phyloP scores from a whole-genome alignment of 2,888 invertebrate genomes.

The Zele albiditarsus region DNA sequence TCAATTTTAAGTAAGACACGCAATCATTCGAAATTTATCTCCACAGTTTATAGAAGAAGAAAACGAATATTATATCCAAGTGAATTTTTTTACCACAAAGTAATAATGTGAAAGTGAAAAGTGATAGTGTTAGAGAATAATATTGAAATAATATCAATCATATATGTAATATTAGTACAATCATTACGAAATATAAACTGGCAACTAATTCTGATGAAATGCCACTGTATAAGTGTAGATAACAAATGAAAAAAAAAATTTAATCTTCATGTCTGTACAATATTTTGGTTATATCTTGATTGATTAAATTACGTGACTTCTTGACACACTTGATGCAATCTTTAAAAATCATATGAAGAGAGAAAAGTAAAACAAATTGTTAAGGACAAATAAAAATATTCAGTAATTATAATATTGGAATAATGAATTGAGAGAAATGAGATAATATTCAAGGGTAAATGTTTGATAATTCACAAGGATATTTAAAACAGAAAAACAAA shows the following conservation, averaged over 20 bases:
- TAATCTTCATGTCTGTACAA: not conserved
- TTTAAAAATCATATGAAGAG: not conserved
- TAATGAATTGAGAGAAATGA: constrained; percentile 4
- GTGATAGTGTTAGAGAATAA: not conserved
- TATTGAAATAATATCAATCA: not conserved
- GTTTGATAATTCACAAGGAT: not conserved
- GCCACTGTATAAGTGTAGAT: not conserved
- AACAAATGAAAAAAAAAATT: not conserved
- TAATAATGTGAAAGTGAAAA: not conserved
- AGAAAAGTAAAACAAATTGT: not conserved
- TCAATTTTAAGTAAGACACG: not conserved
- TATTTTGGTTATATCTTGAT: not conserved
- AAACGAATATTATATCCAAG: not conserved
- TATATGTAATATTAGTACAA: no score
- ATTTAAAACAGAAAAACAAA: not conserved
- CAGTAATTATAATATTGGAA: no score
- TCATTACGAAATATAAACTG: not conserved
- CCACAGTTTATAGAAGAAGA: not conserved
- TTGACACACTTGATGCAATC: not conserved
- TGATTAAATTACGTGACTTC: constrained; percentile 3
- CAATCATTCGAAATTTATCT: not conserved
- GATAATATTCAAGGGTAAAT: not conserved
- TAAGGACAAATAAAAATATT: not conserved
- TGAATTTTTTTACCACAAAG: not conserved
- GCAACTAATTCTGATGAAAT: not conserved